A percentile compares a stretch with the other conserved stretches of the same genome.
Conservation (phyloP, 2,797 vertebrate species). For the Arctocebus calabarensis region DNA sequence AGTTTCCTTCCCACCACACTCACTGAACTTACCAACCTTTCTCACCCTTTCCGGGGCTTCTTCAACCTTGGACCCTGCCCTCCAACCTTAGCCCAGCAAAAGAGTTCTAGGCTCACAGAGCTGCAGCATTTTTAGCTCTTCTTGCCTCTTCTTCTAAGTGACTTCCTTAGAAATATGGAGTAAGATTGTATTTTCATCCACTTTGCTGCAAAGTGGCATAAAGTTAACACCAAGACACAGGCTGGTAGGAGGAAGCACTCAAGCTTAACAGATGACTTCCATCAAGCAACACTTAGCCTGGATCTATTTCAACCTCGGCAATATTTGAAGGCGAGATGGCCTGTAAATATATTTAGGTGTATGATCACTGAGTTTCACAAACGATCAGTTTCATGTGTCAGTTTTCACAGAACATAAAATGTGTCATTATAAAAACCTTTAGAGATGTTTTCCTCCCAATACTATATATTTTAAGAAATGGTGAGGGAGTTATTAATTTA, state of each 20-base stretch:
- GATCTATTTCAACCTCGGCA: constrained; percentile 11
- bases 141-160: neutral
- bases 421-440: neutral
- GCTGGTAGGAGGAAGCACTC: neutral
- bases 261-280: neutral
- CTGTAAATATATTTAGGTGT: neutral
- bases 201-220: neutral
- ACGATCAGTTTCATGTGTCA: neutral
- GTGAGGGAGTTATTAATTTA: neutral
- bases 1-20: neutral
- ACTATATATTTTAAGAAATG: constrained; percentile 7
- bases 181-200: neutral
- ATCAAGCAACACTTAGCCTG: neutral
- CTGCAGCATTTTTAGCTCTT: neutral
- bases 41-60: neutral
- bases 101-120: neutral
- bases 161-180: neutral
- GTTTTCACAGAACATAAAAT: neutral
- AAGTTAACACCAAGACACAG: neutral
- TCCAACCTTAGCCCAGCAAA: neutral
- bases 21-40: neutral
- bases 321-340: neutral
- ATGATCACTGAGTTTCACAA: neutral
- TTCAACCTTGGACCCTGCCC: neutral
- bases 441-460: neutral